These are phyloP conservation scores for Eilema caniola DNA, from an alignment of 2,888 invertebrate genomes.

Conservation along the genomic window DNA sequence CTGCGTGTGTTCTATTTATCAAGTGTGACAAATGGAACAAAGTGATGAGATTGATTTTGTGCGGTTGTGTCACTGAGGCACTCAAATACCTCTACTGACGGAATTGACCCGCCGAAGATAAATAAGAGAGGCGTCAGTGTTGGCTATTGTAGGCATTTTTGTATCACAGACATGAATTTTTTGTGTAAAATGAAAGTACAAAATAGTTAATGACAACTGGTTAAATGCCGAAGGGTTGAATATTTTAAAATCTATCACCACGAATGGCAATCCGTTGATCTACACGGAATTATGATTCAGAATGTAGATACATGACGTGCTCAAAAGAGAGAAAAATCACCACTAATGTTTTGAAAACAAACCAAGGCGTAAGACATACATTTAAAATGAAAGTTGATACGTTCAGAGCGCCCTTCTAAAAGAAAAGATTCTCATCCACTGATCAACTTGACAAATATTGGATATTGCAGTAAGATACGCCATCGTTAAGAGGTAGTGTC, in stretches of 20 bases:
- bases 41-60: constrained; percentile 40
- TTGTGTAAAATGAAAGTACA: background rate
- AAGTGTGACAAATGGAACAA: constrained; percentile 36
- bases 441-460: no score
- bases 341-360: no score
- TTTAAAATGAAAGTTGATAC: no score
- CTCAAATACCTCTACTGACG: constrained; percentile 26
- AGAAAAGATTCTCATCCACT: no score
- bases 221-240: no score
- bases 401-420: no score
- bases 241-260: background rate
- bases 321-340: no score
- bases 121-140: constrained; percentile 17
- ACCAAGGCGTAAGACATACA: no score
- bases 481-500: no score
- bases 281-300: no score
- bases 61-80: constrained; percentile 27
- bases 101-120: constrained; percentile 28
- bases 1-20: constrained; percentile 36
- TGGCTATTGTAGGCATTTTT: constrained; percentile 2
- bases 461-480: no score
- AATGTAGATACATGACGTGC: no score
- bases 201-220: background rate
- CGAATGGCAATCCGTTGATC: background rate
- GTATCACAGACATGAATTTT: background rate